Evolutionary conservation across 2,888 invertebrate genomes (phyloP).

Genomic region (Dolichopus griseipennis): DNA sequence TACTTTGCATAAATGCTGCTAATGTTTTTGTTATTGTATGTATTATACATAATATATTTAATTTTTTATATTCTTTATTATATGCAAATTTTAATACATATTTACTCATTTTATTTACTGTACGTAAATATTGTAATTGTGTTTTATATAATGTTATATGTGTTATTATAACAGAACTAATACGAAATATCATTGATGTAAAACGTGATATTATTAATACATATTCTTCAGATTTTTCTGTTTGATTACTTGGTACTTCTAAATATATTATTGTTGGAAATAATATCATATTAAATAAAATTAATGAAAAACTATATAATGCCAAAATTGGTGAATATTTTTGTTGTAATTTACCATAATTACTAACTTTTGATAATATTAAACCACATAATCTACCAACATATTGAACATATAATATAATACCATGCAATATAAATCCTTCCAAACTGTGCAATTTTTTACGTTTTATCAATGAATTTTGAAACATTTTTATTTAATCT

Average conservation of each 20-base stretch:
- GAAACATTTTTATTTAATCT: too few relatives aligned
- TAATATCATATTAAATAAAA: neutral
- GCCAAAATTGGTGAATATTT: neutral
- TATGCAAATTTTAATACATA: neutral
- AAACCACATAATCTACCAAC: neutral
- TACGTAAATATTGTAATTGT: neutral
- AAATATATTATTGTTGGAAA: neutral
- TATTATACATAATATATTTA: neutral
- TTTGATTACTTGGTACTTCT: neutral
- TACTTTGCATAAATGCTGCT: neutral
- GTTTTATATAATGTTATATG: neutral
- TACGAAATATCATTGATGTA: neutral
- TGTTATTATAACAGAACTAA: neutral
- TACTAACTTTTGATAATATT: neutral
- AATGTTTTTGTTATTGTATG: neutral
- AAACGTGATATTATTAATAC: neutral
- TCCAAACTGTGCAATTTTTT: neutral
- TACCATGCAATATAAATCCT: neutral
- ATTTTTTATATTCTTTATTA: neutral
- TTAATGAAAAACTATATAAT: neutral
- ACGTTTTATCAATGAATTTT: neutral
- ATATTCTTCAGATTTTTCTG: neutral
- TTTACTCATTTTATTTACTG: neutral
- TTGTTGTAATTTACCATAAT: neutral
- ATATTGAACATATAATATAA: neutral